Base-by-base conservation (phyloP, 1,140 invertebrate genomes). In the Laodelphax striatellus region DNA sequence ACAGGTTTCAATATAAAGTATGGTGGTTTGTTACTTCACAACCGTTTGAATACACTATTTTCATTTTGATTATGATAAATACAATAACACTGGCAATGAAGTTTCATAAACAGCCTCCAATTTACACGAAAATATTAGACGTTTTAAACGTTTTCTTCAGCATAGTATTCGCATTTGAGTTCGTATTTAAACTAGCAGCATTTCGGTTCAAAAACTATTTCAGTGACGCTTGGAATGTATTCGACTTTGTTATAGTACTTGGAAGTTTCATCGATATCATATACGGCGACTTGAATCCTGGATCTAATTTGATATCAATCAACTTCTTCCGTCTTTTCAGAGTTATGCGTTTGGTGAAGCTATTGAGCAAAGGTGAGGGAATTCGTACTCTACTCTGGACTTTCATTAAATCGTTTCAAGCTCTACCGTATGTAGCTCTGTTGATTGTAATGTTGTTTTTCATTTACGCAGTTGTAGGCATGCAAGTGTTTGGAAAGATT, bases 1-100 rank as follows among this genome's bases (percentile, higher is more conserved):
- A 96, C 72, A 83, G 93, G 62, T 89, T 97, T 70, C 97, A 99
- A 75, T 99, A 99, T 76, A 97, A 97, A 81, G 88, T 99, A 14
- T 99, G 97, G 97, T 98, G 95, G 94, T 96, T 99, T 74, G 96
- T 99, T 16, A 99, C 97, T 6, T 99, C 97, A 10, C 92, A 94
- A 69, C 92, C 92, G 4, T 99, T 99, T 77, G 97, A 99, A 75
- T 99, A 99, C 74, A 91, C 92, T 31, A 98, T 99, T 69, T 99
- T 99, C 75, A 87, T 88, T 31, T 80, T 99, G 43, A 99, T 99
- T 73, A 89, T 99, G 81, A 87, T 97, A 72, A 99, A 99, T 75
- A 99, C 97, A 6, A 85, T 98, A 22, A 95, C 94, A 2, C 79
- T 99, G 55, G 96, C 95, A 10, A 98, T 99, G 94, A 98, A 97